These are phyloP conservation scores for Chrosomus eos DNA, from an alignment of 2,797 vertebrate species.

Conservation along the genomic window DNA sequence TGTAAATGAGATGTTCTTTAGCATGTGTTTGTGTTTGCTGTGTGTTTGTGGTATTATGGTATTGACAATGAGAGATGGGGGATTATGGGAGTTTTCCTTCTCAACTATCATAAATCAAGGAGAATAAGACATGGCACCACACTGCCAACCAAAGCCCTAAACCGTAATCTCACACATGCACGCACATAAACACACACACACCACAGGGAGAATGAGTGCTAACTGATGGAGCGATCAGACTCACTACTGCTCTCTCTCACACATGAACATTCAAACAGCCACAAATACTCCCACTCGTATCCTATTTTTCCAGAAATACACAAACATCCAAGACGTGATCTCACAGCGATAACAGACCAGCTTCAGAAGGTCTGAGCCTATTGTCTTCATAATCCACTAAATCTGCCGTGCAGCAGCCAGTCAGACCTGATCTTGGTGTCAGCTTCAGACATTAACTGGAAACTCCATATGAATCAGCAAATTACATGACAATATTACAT, in stretches of 20 bases:
- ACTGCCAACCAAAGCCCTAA: constrained; percentile 52
- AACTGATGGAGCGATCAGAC: constrained; percentile 33
- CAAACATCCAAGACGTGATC: constrained; percentile 34
- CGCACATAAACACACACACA: constrained; percentile 33
- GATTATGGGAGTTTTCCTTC: constrained; percentile 51
- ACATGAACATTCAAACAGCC: constrained; percentile 21
- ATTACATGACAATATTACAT: constrained; percentile 15
- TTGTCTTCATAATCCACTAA: constrained; percentile 45
- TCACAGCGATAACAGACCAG: constrained; percentile 20
- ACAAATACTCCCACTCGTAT: constrained; percentile 25
- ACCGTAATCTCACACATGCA: constrained; percentile 48
- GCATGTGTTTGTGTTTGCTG: constrained; percentile 51
- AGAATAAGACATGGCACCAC: constrained; percentile 57
- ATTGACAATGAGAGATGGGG: constrained; percentile 50
- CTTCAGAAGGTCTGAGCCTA: constrained; percentile 46
- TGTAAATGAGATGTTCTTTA: constrained; percentile 44
- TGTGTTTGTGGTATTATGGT: constrained; percentile 49
- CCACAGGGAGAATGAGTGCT: constrained; percentile 5
- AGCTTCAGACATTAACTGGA: constrained; percentile 33
- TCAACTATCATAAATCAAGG: constrained; percentile 53
- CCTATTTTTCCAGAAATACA: constrained; percentile 13
- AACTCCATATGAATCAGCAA: constrained; percentile 40
- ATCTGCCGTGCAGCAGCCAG: constrained; percentile 5
- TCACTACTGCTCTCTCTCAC: constrained; percentile 1
- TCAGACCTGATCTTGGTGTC: constrained; percentile 40